Evolutionary conservation across 2,113 vertebrate genomes (phyloP).

Genomic region (Cochlearius cochlearius): DNA sequence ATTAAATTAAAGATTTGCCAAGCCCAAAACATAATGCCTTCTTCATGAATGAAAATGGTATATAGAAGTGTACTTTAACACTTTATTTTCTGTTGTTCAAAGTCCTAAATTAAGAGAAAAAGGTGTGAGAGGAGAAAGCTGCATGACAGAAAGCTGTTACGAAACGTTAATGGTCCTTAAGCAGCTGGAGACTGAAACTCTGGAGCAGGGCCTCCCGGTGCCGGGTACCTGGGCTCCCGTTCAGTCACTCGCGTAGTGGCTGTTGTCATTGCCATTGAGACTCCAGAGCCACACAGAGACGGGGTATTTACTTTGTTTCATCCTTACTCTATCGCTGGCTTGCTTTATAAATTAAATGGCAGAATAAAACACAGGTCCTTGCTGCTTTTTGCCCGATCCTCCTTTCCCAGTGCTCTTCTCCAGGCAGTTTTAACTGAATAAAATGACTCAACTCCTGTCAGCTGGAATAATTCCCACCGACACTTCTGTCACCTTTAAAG

Average conservation of each 20-base stretch:
- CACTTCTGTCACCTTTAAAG: not conserved
- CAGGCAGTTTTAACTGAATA: not conserved
- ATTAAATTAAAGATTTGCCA: not conserved
- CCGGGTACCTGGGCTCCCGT: accelerated
- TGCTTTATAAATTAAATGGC: not conserved
- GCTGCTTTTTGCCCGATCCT: not conserved
- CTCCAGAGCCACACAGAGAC: not conserved
- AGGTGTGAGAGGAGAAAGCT: not conserved
- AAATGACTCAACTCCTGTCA: not conserved
- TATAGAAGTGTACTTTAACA: not conserved
- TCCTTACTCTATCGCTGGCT: not conserved
- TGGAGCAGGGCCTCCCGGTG: not conserved
- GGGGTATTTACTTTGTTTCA: not conserved
- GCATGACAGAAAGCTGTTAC: not conserved
- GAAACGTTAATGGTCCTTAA: not conserved
- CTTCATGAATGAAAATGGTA: not conserved
- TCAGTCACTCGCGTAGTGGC: accelerated
- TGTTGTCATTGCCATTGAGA: not conserved
- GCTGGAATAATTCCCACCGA: not conserved
- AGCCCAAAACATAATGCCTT: not conserved
- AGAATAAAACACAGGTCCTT: not conserved
- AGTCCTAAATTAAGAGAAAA: not conserved
- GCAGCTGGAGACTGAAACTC: not conserved
- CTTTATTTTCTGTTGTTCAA: not conserved
- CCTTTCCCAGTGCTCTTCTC: not conserved